These are phyloP conservation scores for Notolepis coatsorum DNA, from an alignment of 2,797 vertebrate genomes.

Conservation along the genomic window DNA sequence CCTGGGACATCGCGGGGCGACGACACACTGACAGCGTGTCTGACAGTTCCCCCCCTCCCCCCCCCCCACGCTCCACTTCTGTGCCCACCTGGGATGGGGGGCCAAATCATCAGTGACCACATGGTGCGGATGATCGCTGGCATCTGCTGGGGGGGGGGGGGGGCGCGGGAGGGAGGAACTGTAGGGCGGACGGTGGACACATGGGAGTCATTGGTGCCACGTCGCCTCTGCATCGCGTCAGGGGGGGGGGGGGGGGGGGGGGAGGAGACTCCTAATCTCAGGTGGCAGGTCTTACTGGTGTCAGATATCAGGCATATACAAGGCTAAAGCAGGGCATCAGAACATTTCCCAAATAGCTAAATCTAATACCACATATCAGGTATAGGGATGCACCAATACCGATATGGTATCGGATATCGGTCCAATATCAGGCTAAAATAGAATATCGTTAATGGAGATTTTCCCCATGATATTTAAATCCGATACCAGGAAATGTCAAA, in stretches of 20 bases:
- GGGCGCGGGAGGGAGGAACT: conserved; percentile 38
- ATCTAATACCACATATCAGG: too few species aligned
- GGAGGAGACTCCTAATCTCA: background rate
- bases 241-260: background rate
- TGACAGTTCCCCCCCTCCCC: conserved; percentile 45
- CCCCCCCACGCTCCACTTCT: background rate
- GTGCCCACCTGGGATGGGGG: conserved; percentile 32
- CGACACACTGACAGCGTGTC: conserved; percentile 56
- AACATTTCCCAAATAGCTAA: too few species aligned
- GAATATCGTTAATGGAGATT: too few species aligned
- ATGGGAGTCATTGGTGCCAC: conserved; percentile 49
- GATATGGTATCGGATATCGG: too few species aligned
- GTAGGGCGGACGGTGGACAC: conserved; percentile 54
- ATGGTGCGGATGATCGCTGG: conserved; percentile 64
- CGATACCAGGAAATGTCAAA: too few species aligned
- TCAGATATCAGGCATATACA: too few species aligned
- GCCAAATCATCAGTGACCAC: conserved; percentile 62
- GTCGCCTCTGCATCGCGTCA: conserved; percentile 48
- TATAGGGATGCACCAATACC: too few species aligned
- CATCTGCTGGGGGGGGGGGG: conserved; percentile 56
- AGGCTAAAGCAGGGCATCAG: too few species aligned
- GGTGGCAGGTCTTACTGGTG: background rate
- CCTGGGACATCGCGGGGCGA: conserved; percentile 39
- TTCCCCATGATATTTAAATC: too few species aligned
- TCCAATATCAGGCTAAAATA: too few species aligned